Base-by-base conservation (phyloP, 1,140 invertebrate species). In the Chlorops oryzae region DNA sequence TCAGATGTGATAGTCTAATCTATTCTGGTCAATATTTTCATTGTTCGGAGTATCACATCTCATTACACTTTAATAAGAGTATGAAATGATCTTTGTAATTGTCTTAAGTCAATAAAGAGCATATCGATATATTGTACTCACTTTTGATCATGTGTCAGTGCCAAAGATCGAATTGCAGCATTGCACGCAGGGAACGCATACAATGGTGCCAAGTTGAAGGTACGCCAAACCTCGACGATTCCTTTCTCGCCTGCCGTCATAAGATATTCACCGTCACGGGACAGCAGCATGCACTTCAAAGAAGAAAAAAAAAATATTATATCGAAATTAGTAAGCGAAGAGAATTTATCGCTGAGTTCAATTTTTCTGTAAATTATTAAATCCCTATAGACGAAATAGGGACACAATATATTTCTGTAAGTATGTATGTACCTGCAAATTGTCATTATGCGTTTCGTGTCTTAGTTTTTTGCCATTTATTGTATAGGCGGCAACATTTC, bases 131-230 rank as follows among this genome's bases (percentile, higher is more conserved):
- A 4, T 13, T 38, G 3, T 2, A 80, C 81, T 81, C 80, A 97
- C 93, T 92, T 92, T 80, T 97, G 93, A 80, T 98, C 94, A 75
- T 97, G 93, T 45, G 92, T 92, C 39, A 98, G 81, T 48, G 93
- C 92, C 47, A 98, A 78, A 17, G 92, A 94, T 50, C 88, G 80
- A 51, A 98, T 88, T 65, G 88, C 86, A 68, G 90, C 91, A 75
- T 96, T 95, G 77, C 92, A 96, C 41, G 89, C 87, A 55, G 95
- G 95, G 77, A 96, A 99, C 51, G 95, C 92, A 75, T 99, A 99
- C 1, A 99, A 81, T 47, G 96, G 81, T 54, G 92, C 91, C 48
- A 99, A 81, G 63, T 96, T 96, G 77, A 97, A 96, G 40, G 95
- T 93, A 72, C 96, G 81, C 91, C 94, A 97, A 38, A 99, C 93